Conservation (phyloP, 2,797 vertebrate genomes). For the Chaunax sp. region DNA sequence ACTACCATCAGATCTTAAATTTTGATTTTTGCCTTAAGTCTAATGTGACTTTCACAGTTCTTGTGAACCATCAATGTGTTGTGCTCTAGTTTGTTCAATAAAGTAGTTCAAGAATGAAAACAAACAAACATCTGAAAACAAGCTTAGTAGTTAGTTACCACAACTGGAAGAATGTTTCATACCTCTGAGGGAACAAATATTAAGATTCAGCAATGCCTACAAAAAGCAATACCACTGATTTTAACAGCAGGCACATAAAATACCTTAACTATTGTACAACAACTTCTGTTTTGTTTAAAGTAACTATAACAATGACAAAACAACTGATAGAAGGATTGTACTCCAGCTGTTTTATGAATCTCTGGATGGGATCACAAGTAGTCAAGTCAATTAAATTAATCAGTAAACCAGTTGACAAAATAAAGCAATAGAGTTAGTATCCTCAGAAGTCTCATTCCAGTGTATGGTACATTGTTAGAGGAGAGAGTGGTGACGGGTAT, state of each 20-base stretch:
- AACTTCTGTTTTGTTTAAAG: constrained; percentile 77
- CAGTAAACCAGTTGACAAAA: constrained; percentile 68
- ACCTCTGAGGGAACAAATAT: constrained; percentile 79
- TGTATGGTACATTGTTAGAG: constrained; percentile 77
- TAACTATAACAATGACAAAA: constrained; percentile 80
- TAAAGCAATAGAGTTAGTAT: constrained; percentile 74
- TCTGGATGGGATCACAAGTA: constrained; percentile 78
- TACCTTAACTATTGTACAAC: constrained; percentile 82
- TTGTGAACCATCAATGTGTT: constrained; percentile 76
- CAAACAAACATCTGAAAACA: constrained; percentile 71
- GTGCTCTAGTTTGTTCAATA: constrained; percentile 83
- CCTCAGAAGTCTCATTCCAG: constrained; percentile 80
- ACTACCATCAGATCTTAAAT: constrained; percentile 50
- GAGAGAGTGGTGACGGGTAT: constrained; percentile 63
- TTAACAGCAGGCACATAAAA: constrained; percentile 85
- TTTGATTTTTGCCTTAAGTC: constrained; percentile 59
- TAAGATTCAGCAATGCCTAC: constrained; percentile 79
- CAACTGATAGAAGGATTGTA: constrained; percentile 80
- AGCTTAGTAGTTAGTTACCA: constrained; percentile 72
- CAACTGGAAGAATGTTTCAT: constrained; percentile 78
- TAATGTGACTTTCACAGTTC: constrained; percentile 69
- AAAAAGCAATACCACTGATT: constrained; percentile 81
- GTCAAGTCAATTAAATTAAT: constrained; percentile 73
- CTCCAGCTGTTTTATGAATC: constrained; percentile 83
- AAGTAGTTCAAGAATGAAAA: constrained; percentile 71